phyloP scores from a whole-genome alignment of 1,140 invertebrate genomes.

The Chymomyza costata region DNA sequence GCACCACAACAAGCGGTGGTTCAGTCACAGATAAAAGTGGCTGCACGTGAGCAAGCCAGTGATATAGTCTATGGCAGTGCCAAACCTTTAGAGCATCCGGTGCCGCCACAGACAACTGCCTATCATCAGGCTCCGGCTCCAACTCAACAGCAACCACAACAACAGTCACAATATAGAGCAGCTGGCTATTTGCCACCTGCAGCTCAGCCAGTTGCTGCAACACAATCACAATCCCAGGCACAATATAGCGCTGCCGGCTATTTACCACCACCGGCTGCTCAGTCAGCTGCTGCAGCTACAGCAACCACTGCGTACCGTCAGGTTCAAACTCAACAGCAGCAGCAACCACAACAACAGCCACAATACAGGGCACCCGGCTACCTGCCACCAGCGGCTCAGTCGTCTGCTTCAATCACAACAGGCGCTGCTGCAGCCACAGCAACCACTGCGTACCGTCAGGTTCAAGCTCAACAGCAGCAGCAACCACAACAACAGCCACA shows the following conservation, averaged over 20 bases:
- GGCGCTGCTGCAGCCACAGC: too few species aligned
- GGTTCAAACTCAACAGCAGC: conserved; percentile 4
- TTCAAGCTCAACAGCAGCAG: conserved; percentile 10
- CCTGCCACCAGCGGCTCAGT: neutral
- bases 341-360: conserved; percentile 11
- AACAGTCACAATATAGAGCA: conserved; percentile 14
- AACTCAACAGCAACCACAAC: conserved; percentile 11
- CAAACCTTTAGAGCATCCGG: neutral
- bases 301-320: conserved; percentile 13
- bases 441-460: conserved; percentile 9
- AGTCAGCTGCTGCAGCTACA: conserved; percentile 16
- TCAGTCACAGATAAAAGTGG: neutral
- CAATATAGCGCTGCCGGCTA: too few species aligned
- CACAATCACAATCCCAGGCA: conserved; percentile 30
- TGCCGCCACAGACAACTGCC: neutral
- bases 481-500: conserved; percentile 1
- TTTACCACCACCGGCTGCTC: neutral
- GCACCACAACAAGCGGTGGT: neutral
- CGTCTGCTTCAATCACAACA: too few species aligned
- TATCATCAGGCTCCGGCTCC: neutral
- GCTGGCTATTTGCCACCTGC: conserved; percentile 1
- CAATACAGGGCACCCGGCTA: neutral
- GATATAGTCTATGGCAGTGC: neutral
- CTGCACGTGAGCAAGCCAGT: neutral
- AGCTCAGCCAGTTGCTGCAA: conserved; percentile 25